Conservation (phyloP, 2,888 invertebrate species). For the Hoplodrina ambigua region DNA sequence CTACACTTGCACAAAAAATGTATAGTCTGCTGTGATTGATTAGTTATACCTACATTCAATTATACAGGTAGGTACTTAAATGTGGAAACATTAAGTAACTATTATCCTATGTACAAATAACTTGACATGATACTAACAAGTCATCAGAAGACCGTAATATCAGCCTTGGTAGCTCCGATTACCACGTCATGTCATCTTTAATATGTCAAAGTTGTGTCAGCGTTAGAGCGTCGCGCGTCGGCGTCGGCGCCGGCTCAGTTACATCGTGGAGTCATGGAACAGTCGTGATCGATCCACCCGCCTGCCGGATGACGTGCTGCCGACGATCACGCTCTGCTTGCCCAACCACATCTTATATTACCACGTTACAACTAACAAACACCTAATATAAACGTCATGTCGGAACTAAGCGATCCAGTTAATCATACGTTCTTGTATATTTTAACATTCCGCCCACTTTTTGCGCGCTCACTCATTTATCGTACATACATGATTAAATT, state of each 20-base stretch:
- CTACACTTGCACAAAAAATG: not conserved
- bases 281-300: constrained; percentile 40
- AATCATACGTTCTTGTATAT: constrained; percentile 46
- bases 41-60: too few relatives aligned
- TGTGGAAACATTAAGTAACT: constrained; percentile 25
- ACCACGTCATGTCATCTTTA: constrained; percentile 52
- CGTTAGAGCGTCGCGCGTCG: constrained; percentile 14
- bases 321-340: constrained; percentile 57
- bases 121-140: constrained; percentile 36
- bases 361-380: constrained; percentile 36
- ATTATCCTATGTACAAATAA: constrained; percentile 12
- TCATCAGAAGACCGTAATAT: constrained; percentile 35
- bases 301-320: constrained; percentile 52
- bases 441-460: constrained; percentile 43
- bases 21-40: constrained; percentile 6
- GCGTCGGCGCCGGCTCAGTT: constrained; percentile 11
- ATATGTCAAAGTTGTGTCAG: constrained; percentile 35
- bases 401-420: constrained; percentile 58
- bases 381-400: constrained; percentile 59
- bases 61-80: not conserved
- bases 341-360: constrained; percentile 49
- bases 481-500: constrained; percentile 24
- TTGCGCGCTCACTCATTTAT: constrained; percentile 42
- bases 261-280: constrained; percentile 15
- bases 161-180: constrained; percentile 40